A percentile compares a stretch with the other conserved stretches of the same genome.
These are phyloP conservation scores for Dynastes hyllus DNA, from an alignment of 2,888 invertebrate genomes.

Conservation along the genomic window DNA sequence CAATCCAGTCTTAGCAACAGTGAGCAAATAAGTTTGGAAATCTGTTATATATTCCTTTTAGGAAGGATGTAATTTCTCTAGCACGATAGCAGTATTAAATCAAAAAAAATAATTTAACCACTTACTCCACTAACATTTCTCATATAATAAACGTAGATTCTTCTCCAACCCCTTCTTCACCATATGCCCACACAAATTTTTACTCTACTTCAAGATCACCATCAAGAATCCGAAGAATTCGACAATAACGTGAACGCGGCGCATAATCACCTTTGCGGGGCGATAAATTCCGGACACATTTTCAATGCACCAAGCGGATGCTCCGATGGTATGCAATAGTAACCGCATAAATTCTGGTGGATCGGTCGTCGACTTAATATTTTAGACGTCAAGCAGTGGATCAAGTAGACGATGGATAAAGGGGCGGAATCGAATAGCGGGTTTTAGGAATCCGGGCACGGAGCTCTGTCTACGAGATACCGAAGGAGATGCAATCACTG, in stretches of 20 bases:
- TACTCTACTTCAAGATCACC: too few species aligned
- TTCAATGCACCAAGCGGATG: background rate
- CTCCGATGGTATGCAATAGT: background rate
- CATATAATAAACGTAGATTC: too few species aligned
- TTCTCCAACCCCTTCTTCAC: too few species aligned
- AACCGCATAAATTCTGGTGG: constrained; percentile 11
- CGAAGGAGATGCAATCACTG: background rate
- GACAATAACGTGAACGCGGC: background rate
- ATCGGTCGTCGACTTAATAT: constrained; percentile 6
- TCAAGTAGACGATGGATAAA: background rate
- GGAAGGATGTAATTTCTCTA: too few species aligned
- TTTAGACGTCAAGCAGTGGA: background rate
- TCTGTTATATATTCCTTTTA: too few species aligned
- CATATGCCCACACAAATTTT: too few species aligned
- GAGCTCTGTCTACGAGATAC: background rate
- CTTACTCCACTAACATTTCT: too few species aligned
- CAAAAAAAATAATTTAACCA: too few species aligned
- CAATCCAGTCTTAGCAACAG: too few species aligned
- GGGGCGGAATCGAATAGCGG: background rate
- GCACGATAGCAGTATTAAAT: too few species aligned
- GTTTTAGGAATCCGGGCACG: background rate
- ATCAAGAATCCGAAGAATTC: background rate
- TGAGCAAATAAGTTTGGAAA: too few species aligned
- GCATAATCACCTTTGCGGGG: background rate
- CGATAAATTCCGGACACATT: constrained; percentile 4